These are phyloP conservation scores for Darevskia nairensis DNA, from an alignment of 2,797 vertebrate species.

Conservation along the genomic window DNA sequence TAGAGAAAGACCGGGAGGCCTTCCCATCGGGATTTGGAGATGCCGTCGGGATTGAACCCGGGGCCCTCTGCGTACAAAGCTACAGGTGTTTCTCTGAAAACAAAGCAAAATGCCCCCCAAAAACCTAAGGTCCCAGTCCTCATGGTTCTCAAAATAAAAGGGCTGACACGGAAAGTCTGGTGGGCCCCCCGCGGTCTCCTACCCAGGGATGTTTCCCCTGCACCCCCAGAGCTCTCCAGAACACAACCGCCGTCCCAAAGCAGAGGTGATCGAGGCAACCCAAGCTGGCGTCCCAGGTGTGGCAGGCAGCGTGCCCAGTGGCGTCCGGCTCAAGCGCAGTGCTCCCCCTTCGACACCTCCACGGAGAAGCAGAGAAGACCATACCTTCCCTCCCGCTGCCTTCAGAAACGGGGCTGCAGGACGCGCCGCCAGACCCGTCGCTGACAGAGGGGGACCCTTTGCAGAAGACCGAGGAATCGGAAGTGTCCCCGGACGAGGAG, in stretches of 20 bases:
- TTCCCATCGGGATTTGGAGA: too few relatives aligned
- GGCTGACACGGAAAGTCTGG: too few relatives aligned
- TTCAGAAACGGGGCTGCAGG: conserved; percentile 18
- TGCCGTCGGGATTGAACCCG: too few relatives aligned
- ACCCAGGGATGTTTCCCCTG: too few relatives aligned
- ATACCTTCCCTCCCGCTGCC: conserved; percentile 4
- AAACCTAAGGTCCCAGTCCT: too few relatives aligned
- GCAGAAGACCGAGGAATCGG: conserved; percentile 40
- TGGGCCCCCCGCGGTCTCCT: neutral
- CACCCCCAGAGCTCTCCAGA: neutral
- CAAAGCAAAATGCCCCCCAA: too few relatives aligned
- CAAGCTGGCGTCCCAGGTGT: neutral
- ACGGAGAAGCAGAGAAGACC: fast-evolving
- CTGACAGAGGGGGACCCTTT: conserved; percentile 16
- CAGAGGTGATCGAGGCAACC: neutral
- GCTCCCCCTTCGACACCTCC: neutral
- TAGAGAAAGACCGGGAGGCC: too few relatives aligned
- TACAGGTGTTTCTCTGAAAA: too few relatives aligned
- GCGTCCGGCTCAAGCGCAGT: neutral
- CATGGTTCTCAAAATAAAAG: too few relatives aligned
- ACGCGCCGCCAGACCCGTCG: neutral
- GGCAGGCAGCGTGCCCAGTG: neutral
- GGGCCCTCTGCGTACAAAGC: too few relatives aligned
- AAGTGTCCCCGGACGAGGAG: conserved; percentile 42
- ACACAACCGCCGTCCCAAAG: neutral